These are phyloP conservation scores for Sympetrum striolatum DNA, from an alignment of 2,888 invertebrate genomes.

Conservation along the genomic window DNA sequence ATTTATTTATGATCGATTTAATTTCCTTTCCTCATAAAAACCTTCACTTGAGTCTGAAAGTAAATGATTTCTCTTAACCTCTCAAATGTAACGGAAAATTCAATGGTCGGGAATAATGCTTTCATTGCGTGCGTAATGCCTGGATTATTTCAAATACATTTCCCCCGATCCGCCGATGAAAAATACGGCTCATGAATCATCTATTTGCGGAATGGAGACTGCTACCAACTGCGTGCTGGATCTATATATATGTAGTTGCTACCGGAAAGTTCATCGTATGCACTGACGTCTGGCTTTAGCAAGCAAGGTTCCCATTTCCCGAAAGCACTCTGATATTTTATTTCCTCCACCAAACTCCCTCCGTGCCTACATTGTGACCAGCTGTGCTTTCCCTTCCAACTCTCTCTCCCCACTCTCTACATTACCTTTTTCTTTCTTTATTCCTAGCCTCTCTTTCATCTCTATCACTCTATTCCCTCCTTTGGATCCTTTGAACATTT, in stretches of 20 bases:
- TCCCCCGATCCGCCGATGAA: not conserved
- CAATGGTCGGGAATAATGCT: too few species aligned
- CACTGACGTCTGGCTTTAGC: conserved; percentile 27
- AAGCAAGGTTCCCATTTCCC: not conserved
- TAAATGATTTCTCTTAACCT: too few species aligned
- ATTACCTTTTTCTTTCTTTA: not conserved
- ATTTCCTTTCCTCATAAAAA: too few species aligned
- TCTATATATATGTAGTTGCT: not conserved
- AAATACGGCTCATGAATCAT: not conserved
- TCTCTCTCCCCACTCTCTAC: not conserved
- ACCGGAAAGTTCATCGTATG: not conserved
- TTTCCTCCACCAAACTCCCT: not conserved
- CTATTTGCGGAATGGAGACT: not conserved
- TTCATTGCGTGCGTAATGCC: too few species aligned
- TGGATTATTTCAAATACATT: not conserved
- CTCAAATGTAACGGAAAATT: too few species aligned
- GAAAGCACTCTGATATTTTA: conserved; percentile 29
- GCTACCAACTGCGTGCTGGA: not conserved
- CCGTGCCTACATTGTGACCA: not conserved
- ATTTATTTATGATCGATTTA: too few species aligned
- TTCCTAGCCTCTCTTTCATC: not conserved
- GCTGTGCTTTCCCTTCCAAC: not conserved
- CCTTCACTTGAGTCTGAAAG: too few species aligned
- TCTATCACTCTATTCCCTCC: not conserved
- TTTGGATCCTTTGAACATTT: too few species aligned